Conservation (phyloP, 2,113 vertebrate genomes). For the Forbesichthys agassizii region DNA sequence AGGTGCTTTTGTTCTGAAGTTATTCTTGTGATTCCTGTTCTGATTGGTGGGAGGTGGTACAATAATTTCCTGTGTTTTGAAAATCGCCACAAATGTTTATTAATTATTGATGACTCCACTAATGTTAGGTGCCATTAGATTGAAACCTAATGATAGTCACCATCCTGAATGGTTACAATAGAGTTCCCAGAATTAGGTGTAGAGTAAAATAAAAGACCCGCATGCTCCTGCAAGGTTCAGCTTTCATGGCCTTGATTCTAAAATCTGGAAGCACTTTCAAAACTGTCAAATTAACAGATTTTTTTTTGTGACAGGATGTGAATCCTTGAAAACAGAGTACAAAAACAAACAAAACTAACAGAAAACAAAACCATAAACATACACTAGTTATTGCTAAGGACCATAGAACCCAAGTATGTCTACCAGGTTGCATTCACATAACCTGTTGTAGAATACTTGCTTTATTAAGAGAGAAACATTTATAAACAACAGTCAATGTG, state of each 20-base stretch:
- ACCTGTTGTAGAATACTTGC: conserved; percentile 72
- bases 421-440: conserved; percentile 72
- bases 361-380: conserved; percentile 49
- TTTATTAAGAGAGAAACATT: conserved; percentile 57
- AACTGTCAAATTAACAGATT: conserved; percentile 52
- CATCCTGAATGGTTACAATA: too few relatives aligned
- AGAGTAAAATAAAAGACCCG: neutral
- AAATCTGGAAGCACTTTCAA: conserved; percentile 74
- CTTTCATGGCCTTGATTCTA: conserved; percentile 33
- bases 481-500: conserved; percentile 69
- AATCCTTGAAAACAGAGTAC: conserved; percentile 64
- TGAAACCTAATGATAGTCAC: too few relatives aligned
- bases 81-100: too few relatives aligned
- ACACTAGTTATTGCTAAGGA: conserved; percentile 77
- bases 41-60: too few relatives aligned
- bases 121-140: too few relatives aligned
- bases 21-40: too few relatives aligned
- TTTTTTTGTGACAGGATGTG: conserved; percentile 42
- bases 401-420: conserved; percentile 69
- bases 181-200: neutral
- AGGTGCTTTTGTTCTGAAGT: too few relatives aligned
- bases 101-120: too few relatives aligned
- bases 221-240: neutral
- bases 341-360: conserved; percentile 56
- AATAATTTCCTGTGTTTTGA: too few relatives aligned